Conservation (phyloP, 2,888 invertebrate species). For the Sphaerophoria taeniata region DNA sequence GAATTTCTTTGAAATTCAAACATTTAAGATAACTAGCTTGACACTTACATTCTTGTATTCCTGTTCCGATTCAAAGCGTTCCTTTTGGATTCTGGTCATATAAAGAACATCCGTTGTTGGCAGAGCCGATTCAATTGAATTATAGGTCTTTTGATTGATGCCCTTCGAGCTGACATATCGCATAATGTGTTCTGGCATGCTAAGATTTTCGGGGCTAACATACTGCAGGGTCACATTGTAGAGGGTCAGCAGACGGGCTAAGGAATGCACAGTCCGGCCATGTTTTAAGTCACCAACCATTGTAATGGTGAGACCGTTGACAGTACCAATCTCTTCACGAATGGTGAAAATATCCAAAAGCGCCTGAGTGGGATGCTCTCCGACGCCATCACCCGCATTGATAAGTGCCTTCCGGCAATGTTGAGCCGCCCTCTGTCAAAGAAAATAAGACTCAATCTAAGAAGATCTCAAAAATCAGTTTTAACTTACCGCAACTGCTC, state of each 20-base stretch:
- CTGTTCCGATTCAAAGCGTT: conserved; percentile 92
- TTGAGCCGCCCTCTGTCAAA: conserved; percentile 89
- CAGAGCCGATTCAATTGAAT: conserved; percentile 92
- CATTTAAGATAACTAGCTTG: background rate
- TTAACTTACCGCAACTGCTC: conserved; percentile 91
- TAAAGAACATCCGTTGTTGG: conserved; percentile 98
- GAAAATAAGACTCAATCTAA: background rate
- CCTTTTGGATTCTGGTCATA: conserved; percentile 98
- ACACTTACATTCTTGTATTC: conserved; percentile 92
- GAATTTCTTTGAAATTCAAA: background rate
- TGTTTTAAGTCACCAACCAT: conserved; percentile 99
- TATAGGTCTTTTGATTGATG: conserved; percentile 86
- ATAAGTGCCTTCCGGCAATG: conserved; percentile 95
- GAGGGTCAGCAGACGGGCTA: conserved; percentile 95
- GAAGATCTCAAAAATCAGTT: background rate
- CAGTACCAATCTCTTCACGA: conserved; percentile 99
- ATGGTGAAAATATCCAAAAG: conserved; percentile 98
- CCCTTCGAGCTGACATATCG: conserved; percentile 91
- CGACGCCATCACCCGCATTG: conserved; percentile 98
- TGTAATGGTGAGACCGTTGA: conserved; percentile 98
- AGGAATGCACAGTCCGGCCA: conserved; percentile 98
- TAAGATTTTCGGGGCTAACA: conserved; percentile 93
- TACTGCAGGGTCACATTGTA: conserved; percentile 97
- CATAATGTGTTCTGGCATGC: conserved; percentile 95
- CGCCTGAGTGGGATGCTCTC: conserved; percentile 99